phyloP scores from a whole-genome alignment of 2,797 vertebrate genomes.

The Cossypha caffra region DNA sequence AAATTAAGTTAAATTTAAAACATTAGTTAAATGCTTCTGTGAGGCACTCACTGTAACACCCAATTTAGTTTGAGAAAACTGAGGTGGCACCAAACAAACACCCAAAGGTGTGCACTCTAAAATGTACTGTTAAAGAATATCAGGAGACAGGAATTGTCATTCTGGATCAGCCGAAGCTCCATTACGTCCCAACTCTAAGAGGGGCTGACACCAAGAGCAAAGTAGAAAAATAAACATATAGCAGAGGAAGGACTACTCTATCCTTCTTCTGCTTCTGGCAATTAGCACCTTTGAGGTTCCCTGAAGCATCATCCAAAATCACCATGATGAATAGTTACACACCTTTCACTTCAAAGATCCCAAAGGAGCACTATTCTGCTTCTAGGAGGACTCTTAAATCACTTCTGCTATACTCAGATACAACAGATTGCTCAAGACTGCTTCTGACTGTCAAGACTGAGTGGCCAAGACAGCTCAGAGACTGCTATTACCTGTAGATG shows the following conservation, averaged over 20 bases:
- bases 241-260: background rate
- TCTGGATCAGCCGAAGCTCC: background rate
- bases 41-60: background rate
- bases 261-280: background rate
- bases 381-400: background rate
- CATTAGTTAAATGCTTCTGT: background rate
- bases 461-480: background rate
- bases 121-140: background rate
- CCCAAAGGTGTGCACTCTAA: background rate
- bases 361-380: background rate
- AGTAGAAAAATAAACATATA: background rate
- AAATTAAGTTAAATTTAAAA: background rate
- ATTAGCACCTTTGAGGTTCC: background rate
- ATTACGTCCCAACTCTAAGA: background rate
- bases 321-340: background rate
- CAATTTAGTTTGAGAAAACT: background rate
- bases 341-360: background rate
- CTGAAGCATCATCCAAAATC: background rate
- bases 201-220: background rate
- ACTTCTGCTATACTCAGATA: background rate
- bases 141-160: background rate
- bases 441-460: background rate
- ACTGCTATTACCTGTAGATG: background rate
- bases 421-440: background rate
- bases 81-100: background rate